Percentiles rank a stretch among this genome's conserved stretches.
These are phyloP conservation scores for Leptonema lineaticorne DNA, from an alignment of 1,140 invertebrate species.

Conservation along the genomic window DNA sequence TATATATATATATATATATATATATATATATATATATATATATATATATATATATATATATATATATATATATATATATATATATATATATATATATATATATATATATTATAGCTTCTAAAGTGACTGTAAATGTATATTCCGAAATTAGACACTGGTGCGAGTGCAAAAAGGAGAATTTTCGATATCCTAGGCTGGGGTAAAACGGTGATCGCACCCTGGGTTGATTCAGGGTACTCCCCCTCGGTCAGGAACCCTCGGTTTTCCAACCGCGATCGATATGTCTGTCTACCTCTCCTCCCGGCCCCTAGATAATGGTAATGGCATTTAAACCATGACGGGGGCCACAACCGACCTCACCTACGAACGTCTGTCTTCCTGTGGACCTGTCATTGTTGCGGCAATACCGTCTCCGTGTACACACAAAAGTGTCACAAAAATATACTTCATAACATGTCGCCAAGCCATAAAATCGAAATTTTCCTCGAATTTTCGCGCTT, in stretches of 20 bases:
- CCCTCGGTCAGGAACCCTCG: neutral
- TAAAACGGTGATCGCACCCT: neutral
- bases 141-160: no score
- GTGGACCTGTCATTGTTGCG: neutral
- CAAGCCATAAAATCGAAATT: no score
- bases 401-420: neutral
- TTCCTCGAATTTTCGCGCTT: no score
- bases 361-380: constrained; percentile 5
- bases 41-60: no score
- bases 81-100: no score
- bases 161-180: constrained; percentile 17
- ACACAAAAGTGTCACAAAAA: no score
- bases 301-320: constrained; percentile 23
- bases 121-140: no score
- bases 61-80: no score
- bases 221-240: neutral
- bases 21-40: no score
- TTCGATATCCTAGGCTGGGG: constrained; percentile 14
- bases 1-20: no score
- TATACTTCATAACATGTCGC: no score
- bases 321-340: constrained; percentile 22
- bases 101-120: no score
- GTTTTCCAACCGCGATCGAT: constrained; percentile 13
- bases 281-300: constrained; percentile 26
- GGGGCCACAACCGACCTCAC: neutral